Percentiles rank a stretch among this genome's conserved stretches.
These are phyloP conservation scores for Notodonta dromedarius DNA, from an alignment of 2,888 invertebrate species.

Conservation along the genomic window DNA sequence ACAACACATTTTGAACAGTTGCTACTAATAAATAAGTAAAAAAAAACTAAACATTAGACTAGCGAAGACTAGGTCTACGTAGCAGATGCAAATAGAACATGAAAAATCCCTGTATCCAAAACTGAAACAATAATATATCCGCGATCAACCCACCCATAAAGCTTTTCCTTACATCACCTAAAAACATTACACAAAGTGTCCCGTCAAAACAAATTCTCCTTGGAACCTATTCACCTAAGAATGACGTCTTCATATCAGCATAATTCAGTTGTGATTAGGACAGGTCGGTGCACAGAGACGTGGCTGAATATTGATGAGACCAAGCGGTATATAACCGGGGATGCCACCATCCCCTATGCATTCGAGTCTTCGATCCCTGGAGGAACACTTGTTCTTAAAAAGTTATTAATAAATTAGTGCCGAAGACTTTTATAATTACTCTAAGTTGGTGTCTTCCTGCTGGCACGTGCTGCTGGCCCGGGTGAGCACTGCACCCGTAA, in stretches of 20 bases:
- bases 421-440: no score
- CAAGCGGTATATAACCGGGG: not conserved
- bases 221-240: not conserved
- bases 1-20: no score
- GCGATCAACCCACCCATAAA: not conserved
- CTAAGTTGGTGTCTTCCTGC: no score
- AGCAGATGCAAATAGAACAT: no score
- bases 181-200: not conserved
- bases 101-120: no score
- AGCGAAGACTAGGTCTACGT: no score
- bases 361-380: not conserved
- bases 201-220: not conserved
- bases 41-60: no score
- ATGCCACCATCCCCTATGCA: not conserved
- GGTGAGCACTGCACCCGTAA: no score
- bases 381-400: not conserved
- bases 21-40: no score
- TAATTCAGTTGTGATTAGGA: conserved; percentile 34
- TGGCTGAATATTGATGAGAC: not conserved
- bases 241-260: conserved; percentile 14
- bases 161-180: not conserved
- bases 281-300: conserved; percentile 1
- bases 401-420: not conserved
- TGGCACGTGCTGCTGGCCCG: no score
- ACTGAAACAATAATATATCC: no score